These are phyloP conservation scores for Peromyscus leucopus DNA, from an alignment of 2,113 vertebrate genomes.

Conservation along the genomic window DNA sequence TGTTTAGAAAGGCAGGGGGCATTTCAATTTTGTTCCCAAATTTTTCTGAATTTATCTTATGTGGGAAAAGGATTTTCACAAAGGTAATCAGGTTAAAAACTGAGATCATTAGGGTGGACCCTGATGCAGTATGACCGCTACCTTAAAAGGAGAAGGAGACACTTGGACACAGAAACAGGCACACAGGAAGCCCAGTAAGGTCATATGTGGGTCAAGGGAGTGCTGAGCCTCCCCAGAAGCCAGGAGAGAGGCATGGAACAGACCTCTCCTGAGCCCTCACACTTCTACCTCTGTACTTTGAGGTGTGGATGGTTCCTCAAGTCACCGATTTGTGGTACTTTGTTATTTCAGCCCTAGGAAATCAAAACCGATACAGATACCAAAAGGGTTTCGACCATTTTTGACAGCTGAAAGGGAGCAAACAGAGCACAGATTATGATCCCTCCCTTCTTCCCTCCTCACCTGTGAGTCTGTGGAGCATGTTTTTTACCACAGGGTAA, in stretches of 20 bases:
- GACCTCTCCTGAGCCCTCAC: not conserved
- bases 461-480: constrained; percentile 81
- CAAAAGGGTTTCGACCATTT: not conserved
- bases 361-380: not conserved
- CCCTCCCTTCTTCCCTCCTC: not conserved
- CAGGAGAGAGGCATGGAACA: not conserved
- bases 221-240: not conserved
- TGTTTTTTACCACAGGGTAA: constrained; percentile 80
- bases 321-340: not conserved
- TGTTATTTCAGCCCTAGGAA: not conserved
- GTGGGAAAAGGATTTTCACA: not conserved
- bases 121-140: not conserved
- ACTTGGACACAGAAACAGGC: not conserved
- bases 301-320: not conserved
- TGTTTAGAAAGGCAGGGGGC: not conserved
- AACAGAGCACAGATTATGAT: not conserved
- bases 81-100: constrained; percentile 57
- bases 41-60: not conserved
- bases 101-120: not conserved
- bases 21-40: not conserved
- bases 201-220: not conserved
- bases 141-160: not conserved
- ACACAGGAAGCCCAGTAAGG: not conserved
- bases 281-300: not conserved
- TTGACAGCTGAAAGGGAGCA: not conserved